These are phyloP conservation scores for Nasua narica DNA, from an alignment of 2,797 vertebrate species.

Conservation along the genomic window DNA sequence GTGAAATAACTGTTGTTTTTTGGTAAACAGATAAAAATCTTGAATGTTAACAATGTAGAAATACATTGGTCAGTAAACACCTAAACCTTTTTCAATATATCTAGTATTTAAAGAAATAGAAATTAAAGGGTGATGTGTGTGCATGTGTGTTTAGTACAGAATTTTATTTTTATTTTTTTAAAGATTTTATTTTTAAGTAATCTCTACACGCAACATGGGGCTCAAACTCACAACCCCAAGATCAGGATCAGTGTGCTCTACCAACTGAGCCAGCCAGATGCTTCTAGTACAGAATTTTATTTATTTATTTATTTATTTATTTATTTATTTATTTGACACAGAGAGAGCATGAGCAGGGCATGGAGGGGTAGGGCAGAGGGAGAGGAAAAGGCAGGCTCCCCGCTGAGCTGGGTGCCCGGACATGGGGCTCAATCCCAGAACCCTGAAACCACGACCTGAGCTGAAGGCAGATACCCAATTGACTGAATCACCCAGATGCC, in stretches of 20 bases:
- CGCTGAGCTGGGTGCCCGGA: too few relatives aligned
- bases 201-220: not conserved
- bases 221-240: not conserved
- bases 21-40: not conserved
- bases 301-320: too few relatives aligned
- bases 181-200: not conserved
- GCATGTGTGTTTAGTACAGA: not conserved
- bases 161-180: not conserved
- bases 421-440: too few relatives aligned
- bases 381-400: too few relatives aligned
- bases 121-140: not conserved
- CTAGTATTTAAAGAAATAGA: not conserved
- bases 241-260: not conserved
- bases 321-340: too few relatives aligned
- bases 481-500: too few relatives aligned
- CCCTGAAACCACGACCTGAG: too few relatives aligned
- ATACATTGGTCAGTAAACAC: not conserved
- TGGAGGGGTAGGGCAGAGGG: too few relatives aligned
- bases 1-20: not conserved
- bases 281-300: not conserved
- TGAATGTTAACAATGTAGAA: not conserved
- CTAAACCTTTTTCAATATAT: not conserved
- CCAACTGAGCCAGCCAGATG: not conserved
- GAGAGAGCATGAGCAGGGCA: too few relatives aligned
- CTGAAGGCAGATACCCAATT: too few relatives aligned